phyloP scores from a whole-genome alignment of 2,113 vertebrate genomes.

The Chaenocephalus aceratus region DNA sequence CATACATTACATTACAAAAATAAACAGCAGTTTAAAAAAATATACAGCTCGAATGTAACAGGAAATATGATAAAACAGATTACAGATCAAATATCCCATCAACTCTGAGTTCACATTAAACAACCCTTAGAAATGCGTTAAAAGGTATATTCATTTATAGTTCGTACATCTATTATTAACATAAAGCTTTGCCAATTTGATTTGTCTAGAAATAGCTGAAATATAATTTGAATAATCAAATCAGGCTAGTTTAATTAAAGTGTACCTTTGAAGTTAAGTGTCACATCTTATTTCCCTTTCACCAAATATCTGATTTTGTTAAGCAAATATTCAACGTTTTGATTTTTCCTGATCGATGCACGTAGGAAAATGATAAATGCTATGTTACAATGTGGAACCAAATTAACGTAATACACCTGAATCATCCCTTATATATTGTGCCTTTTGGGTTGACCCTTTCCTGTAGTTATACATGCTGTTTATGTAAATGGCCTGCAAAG shows the following conservation, averaged over 20 bases:
- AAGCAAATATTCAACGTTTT: background rate
- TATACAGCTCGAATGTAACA: background rate
- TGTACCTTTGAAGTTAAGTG: background rate
- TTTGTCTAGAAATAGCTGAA: background rate
- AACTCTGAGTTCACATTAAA: too few species aligned
- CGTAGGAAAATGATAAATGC: background rate
- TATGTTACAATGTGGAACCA: background rate
- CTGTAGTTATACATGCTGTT: too few species aligned
- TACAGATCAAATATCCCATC: background rate
- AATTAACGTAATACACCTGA: too few species aligned
- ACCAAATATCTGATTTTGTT: background rate
- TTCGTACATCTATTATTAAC: background rate
- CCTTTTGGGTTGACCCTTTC: too few species aligned
- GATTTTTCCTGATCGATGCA: background rate
- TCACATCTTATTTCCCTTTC: background rate
- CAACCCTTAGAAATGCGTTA: too few species aligned
- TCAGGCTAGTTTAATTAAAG: background rate
- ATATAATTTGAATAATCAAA: background rate
- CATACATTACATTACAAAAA: slow-evolving; percentile 1
- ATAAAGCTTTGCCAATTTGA: background rate
- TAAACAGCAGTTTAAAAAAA: background rate
- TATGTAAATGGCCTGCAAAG: too few species aligned
- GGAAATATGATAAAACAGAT: background rate
- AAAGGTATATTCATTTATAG: background rate
- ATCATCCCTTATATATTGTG: too few species aligned